Percentiles rank a stretch among this genome's conserved stretches.
These are phyloP conservation scores for Hirudo medicinalis DNA, from an alignment of 1,140 invertebrate species.

Conservation along the genomic window DNA sequence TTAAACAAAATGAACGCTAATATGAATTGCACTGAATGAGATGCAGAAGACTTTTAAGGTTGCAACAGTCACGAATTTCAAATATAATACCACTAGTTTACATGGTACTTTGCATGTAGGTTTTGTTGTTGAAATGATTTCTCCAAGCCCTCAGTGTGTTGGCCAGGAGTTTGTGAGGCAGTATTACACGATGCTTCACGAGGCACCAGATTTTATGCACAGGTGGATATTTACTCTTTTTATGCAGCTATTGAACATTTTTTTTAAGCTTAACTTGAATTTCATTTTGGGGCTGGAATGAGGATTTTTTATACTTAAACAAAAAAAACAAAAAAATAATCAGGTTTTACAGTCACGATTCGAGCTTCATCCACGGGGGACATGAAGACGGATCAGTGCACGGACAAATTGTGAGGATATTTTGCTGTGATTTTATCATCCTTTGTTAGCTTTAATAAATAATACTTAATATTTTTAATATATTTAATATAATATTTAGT, in stretches of 20 bases:
- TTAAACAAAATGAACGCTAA: too few relatives aligned
- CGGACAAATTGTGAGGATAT: conserved; percentile 51
- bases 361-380: conserved; percentile 85
- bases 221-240: conserved; percentile 27
- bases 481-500: too few relatives aligned
- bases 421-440: too few relatives aligned
- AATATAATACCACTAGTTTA: too few relatives aligned
- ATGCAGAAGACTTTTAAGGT: too few relatives aligned
- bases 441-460: too few relatives aligned
- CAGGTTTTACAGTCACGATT: conserved; percentile 88
- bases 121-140: conserved; percentile 31
- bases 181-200: conserved; percentile 66
- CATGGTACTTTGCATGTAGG: too few relatives aligned
- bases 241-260: background rate
- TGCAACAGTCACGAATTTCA: too few relatives aligned
- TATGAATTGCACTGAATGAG: too few relatives aligned
- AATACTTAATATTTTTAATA: too few relatives aligned
- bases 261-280: background rate
- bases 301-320: conserved; percentile 3
- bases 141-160: conserved; percentile 49
- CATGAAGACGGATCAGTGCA: conserved; percentile 67
- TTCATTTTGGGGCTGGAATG: background rate
- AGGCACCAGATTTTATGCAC: conserved; percentile 38
- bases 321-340: conserved; percentile 26
- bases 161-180: conserved; percentile 93